A percentile compares a stretch with the other conserved stretches of the same genome.
Evolutionary conservation across 2,113 vertebrate species (phyloP).

Genomic region (Fregata magnificens): DNA sequence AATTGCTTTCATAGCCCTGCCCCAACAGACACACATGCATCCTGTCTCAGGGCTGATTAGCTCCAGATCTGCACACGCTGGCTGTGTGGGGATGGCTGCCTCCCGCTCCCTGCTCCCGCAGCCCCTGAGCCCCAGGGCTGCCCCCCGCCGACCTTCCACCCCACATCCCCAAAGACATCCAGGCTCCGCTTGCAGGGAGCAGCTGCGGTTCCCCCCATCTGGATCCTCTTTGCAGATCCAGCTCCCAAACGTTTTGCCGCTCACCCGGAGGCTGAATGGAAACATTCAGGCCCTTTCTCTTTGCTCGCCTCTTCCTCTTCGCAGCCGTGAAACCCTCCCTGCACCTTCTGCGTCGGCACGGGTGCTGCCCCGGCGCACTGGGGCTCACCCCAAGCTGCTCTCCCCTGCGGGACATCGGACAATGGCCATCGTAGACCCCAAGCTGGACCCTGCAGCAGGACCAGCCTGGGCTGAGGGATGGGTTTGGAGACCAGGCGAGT

Average conservation of each 20-base stretch:
- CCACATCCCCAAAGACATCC: neutral
- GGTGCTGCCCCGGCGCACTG: neutral
- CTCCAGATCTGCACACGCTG: neutral
- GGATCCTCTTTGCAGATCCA: conserved; percentile 41
- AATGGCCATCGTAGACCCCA: neutral
- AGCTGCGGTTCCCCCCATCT: conserved; percentile 29
- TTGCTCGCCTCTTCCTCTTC: neutral
- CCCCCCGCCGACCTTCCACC: neutral
- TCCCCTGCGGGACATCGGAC: neutral
- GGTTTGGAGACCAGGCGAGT: neutral
- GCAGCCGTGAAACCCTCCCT: neutral
- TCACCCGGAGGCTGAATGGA: neutral
- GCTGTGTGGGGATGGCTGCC: neutral
- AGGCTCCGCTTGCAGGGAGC: neutral
- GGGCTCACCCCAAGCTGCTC: neutral
- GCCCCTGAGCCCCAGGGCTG: neutral
- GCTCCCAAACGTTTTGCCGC: neutral
- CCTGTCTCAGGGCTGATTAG: neutral
- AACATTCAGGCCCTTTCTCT: conserved; percentile 11
- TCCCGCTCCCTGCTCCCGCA: neutral
- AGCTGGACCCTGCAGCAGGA: neutral
- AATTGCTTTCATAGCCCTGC: neutral
- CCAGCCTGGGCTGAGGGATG: neutral
- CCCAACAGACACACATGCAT: neutral
- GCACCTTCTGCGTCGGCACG: fast-evolving